These are phyloP conservation scores for Dolichotis patagonum DNA, from an alignment of 2,113 vertebrate species.

Conservation along the genomic window DNA sequence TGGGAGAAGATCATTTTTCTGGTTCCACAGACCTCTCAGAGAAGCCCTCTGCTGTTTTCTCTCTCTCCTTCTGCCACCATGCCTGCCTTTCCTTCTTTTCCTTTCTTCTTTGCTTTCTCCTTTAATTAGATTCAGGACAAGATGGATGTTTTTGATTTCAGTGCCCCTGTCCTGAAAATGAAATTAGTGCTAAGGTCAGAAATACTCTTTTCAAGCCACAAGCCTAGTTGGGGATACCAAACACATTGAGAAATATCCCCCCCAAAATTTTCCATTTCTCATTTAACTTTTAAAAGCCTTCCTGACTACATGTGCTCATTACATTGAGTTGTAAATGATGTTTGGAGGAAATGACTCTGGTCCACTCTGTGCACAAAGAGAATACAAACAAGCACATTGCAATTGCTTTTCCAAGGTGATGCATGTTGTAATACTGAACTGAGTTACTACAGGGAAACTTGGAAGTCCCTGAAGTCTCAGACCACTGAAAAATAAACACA, in stretches of 20 bases:
- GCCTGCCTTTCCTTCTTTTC: neutral
- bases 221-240: too few species aligned
- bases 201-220: too few species aligned
- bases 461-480: conserved; percentile 63
- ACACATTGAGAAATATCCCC: too few species aligned
- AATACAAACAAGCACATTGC: conserved; percentile 72
- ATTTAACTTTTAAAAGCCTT: too few species aligned
- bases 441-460: conserved; percentile 64
- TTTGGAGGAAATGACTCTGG: conserved; percentile 66
- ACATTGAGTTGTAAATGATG: conserved; percentile 73
- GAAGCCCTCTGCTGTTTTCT: neutral
- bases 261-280: too few species aligned
- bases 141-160: too few species aligned
- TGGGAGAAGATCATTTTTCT: neutral
- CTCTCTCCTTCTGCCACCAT: too few species aligned
- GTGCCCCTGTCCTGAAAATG: too few species aligned
- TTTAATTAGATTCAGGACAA: conserved; percentile 47
- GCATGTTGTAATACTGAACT: conserved; percentile 64
- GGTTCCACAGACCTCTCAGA: neutral
- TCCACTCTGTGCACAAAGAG: conserved; percentile 52
- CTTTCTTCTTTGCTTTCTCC: neutral
- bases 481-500: conserved; percentile 31
- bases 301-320: too few species aligned
- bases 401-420: conserved; percentile 68
- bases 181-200: too few species aligned